phyloP scores from a whole-genome alignment of 2,113 vertebrate species.

The rat (Rattus norvegicus) region GRCr8 NC_086023.1:60304001-60304500 shows the following conservation, averaged over 20 bases:
- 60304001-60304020: not conserved
- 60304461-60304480: not conserved
- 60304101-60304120: not conserved
- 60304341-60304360: not conserved
- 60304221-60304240: no score
- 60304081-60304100: not conserved
- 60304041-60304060: not conserved
- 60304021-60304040: not conserved
- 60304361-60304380: not conserved
- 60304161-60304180: not conserved
- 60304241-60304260: not conserved
- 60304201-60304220: not conserved
- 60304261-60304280: not conserved
- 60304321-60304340: not conserved
- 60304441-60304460: no score
- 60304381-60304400: not conserved
- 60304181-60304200: not conserved
- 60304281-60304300: not conserved
- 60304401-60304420: not conserved
- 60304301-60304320: not conserved
- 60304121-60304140: not conserved
- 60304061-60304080: not conserved
- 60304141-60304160: not conserved
- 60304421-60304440: not conserved
- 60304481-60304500: not conserved